Conservation (phyloP, 1,140 invertebrate species). For the Pseudomyrmex sp. region DNA sequence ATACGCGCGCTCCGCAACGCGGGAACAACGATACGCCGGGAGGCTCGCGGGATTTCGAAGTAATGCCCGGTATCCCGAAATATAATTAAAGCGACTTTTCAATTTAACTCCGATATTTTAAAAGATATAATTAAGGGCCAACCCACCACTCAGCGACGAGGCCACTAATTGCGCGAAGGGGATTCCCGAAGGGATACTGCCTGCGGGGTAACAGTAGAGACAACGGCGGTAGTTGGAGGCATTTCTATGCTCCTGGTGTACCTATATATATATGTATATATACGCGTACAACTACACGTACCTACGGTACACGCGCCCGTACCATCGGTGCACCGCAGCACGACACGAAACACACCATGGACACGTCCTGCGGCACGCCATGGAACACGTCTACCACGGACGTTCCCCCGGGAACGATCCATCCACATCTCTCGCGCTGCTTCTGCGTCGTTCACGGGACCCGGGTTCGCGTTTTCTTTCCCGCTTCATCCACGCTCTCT, state of each 20-base stretch:
- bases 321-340: conserved; percentile 65
- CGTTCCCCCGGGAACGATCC: conserved; percentile 70
- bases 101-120: conserved; percentile 83
- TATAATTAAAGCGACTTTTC: conserved; percentile 82
- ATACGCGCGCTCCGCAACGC: conserved; percentile 53
- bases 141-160: conserved; percentile 72
- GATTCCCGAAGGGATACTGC: conserved; percentile 55
- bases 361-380: conserved; percentile 74
- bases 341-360: conserved; percentile 73
- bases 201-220: not conserved
- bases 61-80: conserved; percentile 77
- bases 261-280: conserved; percentile 19
- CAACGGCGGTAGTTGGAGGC: conserved; percentile 10
- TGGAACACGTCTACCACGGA: conserved; percentile 69
- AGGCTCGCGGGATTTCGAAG: conserved; percentile 46
- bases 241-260: conserved; percentile 62
- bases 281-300: conserved; percentile 27
- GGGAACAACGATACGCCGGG: conserved; percentile 26
- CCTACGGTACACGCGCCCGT: conserved; percentile 46
- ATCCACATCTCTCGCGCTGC: conserved; percentile 59
- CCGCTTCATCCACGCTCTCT: too few species aligned
- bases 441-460: conserved; percentile 6
- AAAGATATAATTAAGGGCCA: conserved; percentile 82
- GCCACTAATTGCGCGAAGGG: conserved; percentile 78
- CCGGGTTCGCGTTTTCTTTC: not conserved